Percentiles rank a stretch among this genome's conserved stretches.
These are phyloP conservation scores for Silurus aristotelis DNA, from an alignment of 2,797 vertebrate genomes.

Conservation along the genomic window DNA sequence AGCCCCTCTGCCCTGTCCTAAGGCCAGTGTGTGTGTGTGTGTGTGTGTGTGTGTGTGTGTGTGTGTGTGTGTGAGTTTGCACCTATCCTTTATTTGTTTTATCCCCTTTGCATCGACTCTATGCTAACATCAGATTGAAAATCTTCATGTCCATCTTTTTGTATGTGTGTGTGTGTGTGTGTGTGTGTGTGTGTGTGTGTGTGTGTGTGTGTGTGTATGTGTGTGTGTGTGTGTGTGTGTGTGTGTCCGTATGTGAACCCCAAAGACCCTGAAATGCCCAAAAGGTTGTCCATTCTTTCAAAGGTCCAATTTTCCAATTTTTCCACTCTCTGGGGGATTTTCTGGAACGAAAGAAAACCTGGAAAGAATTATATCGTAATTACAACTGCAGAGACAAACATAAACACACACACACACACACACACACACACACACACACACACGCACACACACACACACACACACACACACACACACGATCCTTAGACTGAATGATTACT, in stretches of 20 bases:
- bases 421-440: neutral
- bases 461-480: neutral
- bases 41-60: conserved; percentile 4
- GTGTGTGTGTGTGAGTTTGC: neutral
- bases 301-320: conserved; percentile 15
- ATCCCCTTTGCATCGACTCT: neutral
- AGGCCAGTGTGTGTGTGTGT: conserved; percentile 32
- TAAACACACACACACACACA: conserved; percentile 21
- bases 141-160: neutral
- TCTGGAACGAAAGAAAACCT: conserved; percentile 28
- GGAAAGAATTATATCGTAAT: conserved; percentile 33
- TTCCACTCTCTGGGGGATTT: neutral
- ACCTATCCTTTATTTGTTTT: conserved; percentile 2
- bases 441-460: neutral
- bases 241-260: neutral
- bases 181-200: conserved; percentile 1
- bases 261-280: conserved; percentile 8
- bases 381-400: neutral
- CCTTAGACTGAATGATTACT: neutral
- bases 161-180: neutral
- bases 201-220: conserved; percentile 6
- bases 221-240: conserved; percentile 8
- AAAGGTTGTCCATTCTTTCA: neutral
- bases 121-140: conserved; percentile 11
- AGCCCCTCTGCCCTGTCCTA: conserved; percentile 56